Base-by-base conservation (phyloP, 2,113 vertebrate species). In the Sigmodon hispidus region DNA sequence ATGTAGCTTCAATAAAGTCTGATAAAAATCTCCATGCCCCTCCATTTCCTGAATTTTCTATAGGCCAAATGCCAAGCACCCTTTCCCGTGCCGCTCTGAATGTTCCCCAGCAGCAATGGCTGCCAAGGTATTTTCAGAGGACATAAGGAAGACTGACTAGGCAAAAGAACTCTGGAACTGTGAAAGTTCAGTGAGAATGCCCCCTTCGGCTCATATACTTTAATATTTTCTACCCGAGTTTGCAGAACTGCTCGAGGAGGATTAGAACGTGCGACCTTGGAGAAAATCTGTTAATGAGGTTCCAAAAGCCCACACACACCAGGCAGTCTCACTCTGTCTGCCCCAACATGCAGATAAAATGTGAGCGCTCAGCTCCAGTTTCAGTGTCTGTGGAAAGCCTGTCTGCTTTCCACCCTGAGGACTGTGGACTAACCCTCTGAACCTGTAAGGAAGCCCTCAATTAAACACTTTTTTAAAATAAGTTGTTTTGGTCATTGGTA, bases 21-120 rank as follows among this genome's bases (percentile, higher is more conserved):
- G 29, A 89, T 94, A 93, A 97, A 92, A 96, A 89, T 80, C 45
- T 87, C 43, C 31, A n/a, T 48, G 65, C 52, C 63, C n/a, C 90
- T 90, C 31, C 31, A 57, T 48, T 70, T 96, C 81, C 67, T 63
- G 55, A 91, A 80, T 96, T 92, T 79, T 26, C 26, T 40, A 88
- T 48, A 87, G 19, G 19, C 76, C 26, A 69, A 87, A 94, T 87
- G 96, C 36, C n/a, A 93, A 91, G 94, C 36, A 61, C 43, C 36
- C 40, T 45, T 91, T 31, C 83, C 31, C n/a, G 36, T 67, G 36
- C 76, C 63, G 43, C n/a, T 48, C 48, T 70, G 81, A 92, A 63
- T 12, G 65, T 93, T 65, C 93, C 43, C 83, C 84, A 87, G 90
- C 13, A 65, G 45, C 50, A 87, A 70, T 50, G 70, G 65, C 59